Evolutionary conservation across 2,113 vertebrate species (phyloP).

Genomic region (Polypterus bichir): DNA sequence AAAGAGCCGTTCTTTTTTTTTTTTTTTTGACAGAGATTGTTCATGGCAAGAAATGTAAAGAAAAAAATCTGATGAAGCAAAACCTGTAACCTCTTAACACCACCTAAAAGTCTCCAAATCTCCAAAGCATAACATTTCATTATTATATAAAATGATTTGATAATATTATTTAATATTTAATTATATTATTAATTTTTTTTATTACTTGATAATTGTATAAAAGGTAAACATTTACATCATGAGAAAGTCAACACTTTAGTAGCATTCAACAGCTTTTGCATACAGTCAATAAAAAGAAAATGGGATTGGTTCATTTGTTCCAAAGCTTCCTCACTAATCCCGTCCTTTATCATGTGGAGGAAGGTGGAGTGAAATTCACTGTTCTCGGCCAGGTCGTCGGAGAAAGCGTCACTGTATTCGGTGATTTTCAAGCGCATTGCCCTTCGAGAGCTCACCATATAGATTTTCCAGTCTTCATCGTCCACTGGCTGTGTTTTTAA

Average conservation of each 20-base stretch:
- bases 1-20: too few species aligned
- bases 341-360: constrained; percentile 66
- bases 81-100: too few species aligned
- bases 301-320: constrained; percentile 22
- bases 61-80: too few species aligned
- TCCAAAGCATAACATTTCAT: too few species aligned
- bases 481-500: constrained; percentile 12
- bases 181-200: constrained; percentile 29
- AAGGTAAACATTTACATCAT: constrained; percentile 20
- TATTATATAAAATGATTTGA: too few species aligned
- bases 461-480: constrained; percentile 43
- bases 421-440: constrained; percentile 52
- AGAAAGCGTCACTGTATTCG: constrained; percentile 54
- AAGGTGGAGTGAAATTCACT: constrained; percentile 78
- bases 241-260: constrained; percentile 60
- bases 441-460: constrained; percentile 55
- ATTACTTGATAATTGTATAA: constrained; percentile 52
- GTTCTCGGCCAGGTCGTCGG: constrained; percentile 42
- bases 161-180: constrained; percentile 28
- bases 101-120: too few species aligned
- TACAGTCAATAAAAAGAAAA: constrained; percentile 41
- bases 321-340: constrained; percentile 38
- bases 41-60: too few species aligned
- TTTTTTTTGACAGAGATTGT: too few species aligned
- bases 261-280: constrained; percentile 57